These are phyloP conservation scores for Lepus timidus DNA, from an alignment of 2,113 vertebrate genomes.

Conservation along the genomic window DNA sequence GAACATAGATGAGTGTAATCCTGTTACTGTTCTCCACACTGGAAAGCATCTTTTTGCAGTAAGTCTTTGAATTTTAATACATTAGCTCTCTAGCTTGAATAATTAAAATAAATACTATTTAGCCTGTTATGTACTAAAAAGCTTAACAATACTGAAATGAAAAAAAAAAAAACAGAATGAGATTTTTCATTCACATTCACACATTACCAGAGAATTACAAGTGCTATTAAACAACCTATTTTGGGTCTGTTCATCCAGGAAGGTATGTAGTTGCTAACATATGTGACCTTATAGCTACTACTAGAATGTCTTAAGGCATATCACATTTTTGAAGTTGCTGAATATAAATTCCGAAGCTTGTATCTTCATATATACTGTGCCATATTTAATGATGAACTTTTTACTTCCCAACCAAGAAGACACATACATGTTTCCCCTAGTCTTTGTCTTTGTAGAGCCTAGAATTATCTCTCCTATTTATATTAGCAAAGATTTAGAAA, in stretches of 20 bases:
- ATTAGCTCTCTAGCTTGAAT: slow-evolving; percentile 46
- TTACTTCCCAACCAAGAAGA: neutral
- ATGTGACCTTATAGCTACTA: neutral
- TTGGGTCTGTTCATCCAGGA: neutral
- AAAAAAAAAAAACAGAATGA: neutral
- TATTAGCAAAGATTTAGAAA: neutral
- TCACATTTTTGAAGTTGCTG: neutral
- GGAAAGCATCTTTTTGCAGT: slow-evolving; percentile 58
- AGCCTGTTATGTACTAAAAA: neutral
- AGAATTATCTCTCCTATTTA: neutral
- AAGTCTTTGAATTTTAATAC: slow-evolving; percentile 19
- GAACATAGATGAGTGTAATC: slow-evolving; percentile 63
- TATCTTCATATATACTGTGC: neutral
- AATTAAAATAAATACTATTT: slow-evolving; percentile 41
- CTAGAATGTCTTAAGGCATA: neutral
- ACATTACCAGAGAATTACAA: slow-evolving; percentile 13
- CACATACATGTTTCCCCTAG: neutral
- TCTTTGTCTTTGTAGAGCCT: neutral
- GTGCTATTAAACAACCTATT: neutral
- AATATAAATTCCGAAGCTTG: neutral
- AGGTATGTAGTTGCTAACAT: neutral
- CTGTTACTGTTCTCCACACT: slow-evolving; percentile 51
- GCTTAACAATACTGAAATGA: slow-evolving; percentile 8
- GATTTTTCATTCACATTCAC: neutral
- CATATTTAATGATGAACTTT: neutral